Evolutionary conservation across 1,140 invertebrate genomes (phyloP).

Genomic region (Camponotus pennsylvanicus): DNA sequence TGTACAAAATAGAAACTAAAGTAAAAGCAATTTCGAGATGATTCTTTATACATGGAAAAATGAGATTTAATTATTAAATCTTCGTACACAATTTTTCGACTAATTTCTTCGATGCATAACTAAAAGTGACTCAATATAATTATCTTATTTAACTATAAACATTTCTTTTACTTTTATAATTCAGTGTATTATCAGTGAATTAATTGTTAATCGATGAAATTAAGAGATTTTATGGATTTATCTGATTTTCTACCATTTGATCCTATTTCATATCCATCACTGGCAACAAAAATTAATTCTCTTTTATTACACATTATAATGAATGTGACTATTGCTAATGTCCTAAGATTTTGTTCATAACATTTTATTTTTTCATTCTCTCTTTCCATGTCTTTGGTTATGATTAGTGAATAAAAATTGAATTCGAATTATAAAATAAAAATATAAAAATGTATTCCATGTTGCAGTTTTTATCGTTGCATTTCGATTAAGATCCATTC

Average conservation of each 20-base stretch:
- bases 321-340: conserved; percentile 1
- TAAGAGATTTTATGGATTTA: conserved; percentile 8
- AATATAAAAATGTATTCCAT: conserved; percentile 8
- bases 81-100: neutral
- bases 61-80: neutral
- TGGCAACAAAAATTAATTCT: conserved; percentile 15
- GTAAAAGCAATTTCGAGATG: neutral
- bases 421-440: conserved; percentile 36
- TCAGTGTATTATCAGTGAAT: neutral
- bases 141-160: neutral
- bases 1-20: neutral
- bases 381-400: conserved; percentile 24
- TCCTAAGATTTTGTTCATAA: neutral
- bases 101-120: conserved; percentile 1
- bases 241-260: neutral
- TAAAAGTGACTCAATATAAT: neutral
- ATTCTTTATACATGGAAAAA: neutral
- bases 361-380: neutral
- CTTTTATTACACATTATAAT: conserved; percentile 1
- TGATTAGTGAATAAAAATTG: conserved; percentile 29
- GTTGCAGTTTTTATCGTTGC: conserved; percentile 24
- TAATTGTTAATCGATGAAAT: neutral
- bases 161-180: neutral
- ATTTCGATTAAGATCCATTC: neutral
- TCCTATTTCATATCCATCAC: neutral